Conservation (phyloP, 2,797 vertebrate species). For the Sylvilagus floridanus region DNA sequence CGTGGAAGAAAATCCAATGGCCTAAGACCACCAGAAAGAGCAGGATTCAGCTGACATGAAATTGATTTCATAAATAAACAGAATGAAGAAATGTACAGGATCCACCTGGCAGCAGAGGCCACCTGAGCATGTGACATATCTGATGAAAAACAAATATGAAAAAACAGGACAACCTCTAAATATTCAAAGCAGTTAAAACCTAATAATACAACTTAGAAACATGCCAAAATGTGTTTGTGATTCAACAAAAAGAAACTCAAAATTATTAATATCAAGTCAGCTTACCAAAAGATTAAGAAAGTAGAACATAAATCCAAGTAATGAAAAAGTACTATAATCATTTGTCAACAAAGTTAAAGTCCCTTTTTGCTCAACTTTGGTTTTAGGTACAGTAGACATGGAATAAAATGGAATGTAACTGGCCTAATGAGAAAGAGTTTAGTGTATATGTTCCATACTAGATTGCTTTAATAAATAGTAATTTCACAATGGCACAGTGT, state of each 20-base stretch:
- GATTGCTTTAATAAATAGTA: neutral
- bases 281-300: slow-evolving; percentile 18
- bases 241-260: neutral
- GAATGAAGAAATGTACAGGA: no score
- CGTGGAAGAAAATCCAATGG: no score
- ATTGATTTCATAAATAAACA: no score
- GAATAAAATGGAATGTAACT: neutral
- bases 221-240: neutral
- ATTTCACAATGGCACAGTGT: neutral
- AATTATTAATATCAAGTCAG: neutral
- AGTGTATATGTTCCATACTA: neutral
- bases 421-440: no score
- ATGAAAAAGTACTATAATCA: neutral
- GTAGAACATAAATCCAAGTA: slow-evolving; percentile 17
- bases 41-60: no score
- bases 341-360: neutral
- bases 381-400: neutral
- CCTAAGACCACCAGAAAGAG: no score
- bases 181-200: slow-evolving; percentile 64
- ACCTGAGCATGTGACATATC: slow-evolving; percentile 42
- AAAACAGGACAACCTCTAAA: slow-evolving; percentile 62
- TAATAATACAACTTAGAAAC: slow-evolving; percentile 54
- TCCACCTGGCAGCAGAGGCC: no score
- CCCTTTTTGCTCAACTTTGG: neutral
- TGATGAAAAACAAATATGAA: slow-evolving; percentile 69